Evolutionary conservation across 2,797 vertebrate genomes (phyloP), one percentile per base, ranked within the genome.

Genomic region (Hyperoplus immaculatus): DNA sequence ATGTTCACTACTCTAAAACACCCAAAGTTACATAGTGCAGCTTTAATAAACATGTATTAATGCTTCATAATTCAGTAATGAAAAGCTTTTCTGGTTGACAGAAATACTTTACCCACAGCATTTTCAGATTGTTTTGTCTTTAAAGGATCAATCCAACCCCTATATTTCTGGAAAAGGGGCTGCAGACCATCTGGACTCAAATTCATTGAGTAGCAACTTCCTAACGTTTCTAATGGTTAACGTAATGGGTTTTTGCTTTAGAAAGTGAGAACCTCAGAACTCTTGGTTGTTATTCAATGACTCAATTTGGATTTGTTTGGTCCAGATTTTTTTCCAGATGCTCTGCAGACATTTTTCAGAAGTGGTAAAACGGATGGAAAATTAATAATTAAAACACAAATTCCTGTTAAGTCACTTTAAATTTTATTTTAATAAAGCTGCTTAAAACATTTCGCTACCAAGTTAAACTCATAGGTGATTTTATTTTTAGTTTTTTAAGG

Each of bases 151-250:
- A 29, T 14, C 42, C 10, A 2, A 59, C 6, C 49, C 12, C 43
- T 43, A 10, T 21, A 46, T 21, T 39, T 36, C 13, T 62, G 46
- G 38, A 36, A 67, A 36, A 59, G 41, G 1, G 6, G 41, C 72
- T 75, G 75, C 60, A 29, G 43, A 73, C 13, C 72, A 80, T 77
- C 72, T 82, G 85, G 69, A 62, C 18, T 29, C 13, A 76, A 60
- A 66, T 62, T 55, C 49, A 64, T 51, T 41, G 57, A 62, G 55
- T 61, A 79, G 42, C 56, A 59, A 43, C 43, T 51, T 70, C 72
- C 71, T 77, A 85, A 80, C 78, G 75, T 89, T 81, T 77, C 84
- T 41, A 68, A 72, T 65, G 46, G 79, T 61, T 77, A 64, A 77
- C 71, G 71, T 29, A 29, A 61, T 18, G 56, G 5, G 86, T 87